A percentile compares a stretch with the other conserved stretches of the same genome.
Evolutionary conservation across 1,140 invertebrate genomes (phyloP).

Genomic region (Zaprionus taronus): DNA sequence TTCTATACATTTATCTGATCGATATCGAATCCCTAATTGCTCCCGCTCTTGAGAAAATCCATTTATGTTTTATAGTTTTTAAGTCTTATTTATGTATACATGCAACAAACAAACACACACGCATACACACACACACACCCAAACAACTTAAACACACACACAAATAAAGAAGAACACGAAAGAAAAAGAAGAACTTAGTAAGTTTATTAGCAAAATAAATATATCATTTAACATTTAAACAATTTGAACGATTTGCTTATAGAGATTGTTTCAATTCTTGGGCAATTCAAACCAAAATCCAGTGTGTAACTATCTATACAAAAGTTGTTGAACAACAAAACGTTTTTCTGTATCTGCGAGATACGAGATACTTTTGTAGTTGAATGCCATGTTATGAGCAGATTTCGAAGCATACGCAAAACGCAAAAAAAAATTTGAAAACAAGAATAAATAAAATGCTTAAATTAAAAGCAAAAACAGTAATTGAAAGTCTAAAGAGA

Average conservation of each 20-base stretch:
- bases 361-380: conserved; percentile 51
- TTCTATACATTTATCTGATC: conserved; percentile 27
- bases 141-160: conserved; percentile 50
- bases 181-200: conserved; percentile 69
- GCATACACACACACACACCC: conserved; percentile 26
- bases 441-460: conserved; percentile 11
- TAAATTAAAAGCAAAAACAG: conserved; percentile 37
- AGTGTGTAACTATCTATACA: conserved; percentile 41
- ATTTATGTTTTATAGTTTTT: conserved; percentile 81
- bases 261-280: conserved; percentile 35
- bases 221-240: conserved; percentile 55
- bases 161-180: conserved; percentile 4
- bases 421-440: conserved; percentile 25
- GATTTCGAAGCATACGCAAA: conserved; percentile 44
- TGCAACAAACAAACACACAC: conserved; percentile 34
- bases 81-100: conserved; percentile 74
- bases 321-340: conserved; percentile 45
- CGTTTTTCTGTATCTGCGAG: conserved; percentile 39
- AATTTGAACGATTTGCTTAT: conserved; percentile 42
- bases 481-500: conserved; percentile 40
- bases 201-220: conserved; percentile 78
- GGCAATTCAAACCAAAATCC: conserved; percentile 24
- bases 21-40: conserved; percentile 41
- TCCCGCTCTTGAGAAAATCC: conserved; percentile 65
- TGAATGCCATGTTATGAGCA: conserved; percentile 46